These are phyloP conservation scores for Drosophila acutilabella DNA, from an alignment of 2,888 invertebrate species.

Conservation along the genomic window DNA sequence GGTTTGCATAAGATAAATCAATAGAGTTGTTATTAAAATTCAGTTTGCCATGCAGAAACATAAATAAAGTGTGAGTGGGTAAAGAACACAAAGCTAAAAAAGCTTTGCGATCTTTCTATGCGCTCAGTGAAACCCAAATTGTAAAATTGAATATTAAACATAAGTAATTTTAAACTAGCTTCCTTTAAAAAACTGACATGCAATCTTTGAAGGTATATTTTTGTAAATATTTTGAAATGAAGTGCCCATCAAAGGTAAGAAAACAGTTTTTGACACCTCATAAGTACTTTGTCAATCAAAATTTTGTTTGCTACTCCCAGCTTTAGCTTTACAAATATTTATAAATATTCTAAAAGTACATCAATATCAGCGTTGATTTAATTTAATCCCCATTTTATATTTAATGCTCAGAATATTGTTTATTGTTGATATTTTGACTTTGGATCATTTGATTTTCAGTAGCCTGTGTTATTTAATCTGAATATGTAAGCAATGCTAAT, in stretches of 20 bases:
- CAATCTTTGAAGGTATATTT: no score
- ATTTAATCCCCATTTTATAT: background rate
- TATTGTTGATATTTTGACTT: conserved; percentile 1
- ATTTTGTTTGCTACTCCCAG: no score
- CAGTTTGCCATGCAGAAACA: background rate
- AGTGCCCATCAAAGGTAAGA: no score
- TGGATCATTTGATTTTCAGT: background rate
- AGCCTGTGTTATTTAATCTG: conserved; percentile 9
- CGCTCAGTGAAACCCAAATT: no score
- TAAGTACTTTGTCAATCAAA: no score
- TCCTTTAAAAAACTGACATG: no score
- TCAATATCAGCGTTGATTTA: no score
- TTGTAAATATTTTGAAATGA: no score
- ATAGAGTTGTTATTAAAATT: conserved; percentile 52
- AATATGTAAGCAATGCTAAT: conserved; percentile 3
- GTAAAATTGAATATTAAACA: no score
- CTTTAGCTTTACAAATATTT: no score
- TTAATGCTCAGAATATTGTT: background rate
- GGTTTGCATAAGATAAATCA: conserved; percentile 49
- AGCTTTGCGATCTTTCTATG: no score
- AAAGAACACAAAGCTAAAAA: background rate
- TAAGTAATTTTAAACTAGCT: no score
- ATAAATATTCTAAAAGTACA: background rate
- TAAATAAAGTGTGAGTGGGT: background rate
- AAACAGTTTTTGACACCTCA: background rate